These are phyloP conservation scores for Noctua janthe DNA, from an alignment of 2,888 invertebrate species.

Conservation along the genomic window DNA sequence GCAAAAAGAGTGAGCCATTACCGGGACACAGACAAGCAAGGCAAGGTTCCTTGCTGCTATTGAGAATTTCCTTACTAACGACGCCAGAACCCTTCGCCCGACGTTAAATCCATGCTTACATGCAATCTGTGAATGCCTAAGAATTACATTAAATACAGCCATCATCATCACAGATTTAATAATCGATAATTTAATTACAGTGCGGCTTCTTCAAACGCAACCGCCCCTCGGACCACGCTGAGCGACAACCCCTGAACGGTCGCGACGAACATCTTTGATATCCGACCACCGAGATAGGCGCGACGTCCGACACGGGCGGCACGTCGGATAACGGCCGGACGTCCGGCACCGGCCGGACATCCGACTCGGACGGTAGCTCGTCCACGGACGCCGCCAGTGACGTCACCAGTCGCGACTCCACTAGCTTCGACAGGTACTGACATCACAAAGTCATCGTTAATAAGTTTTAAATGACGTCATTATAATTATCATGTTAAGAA, in stretches of 20 bases:
- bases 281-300: conserved; percentile 80
- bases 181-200: conserved; percentile 84
- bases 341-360: conserved; percentile 66
- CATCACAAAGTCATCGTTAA: conserved; percentile 68
- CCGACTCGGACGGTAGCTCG: conserved; percentile 73
- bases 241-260: conserved; percentile 95
- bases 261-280: conserved; percentile 95
- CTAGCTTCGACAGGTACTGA: conserved; percentile 86
- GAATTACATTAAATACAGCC: background rate
- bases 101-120: background rate
- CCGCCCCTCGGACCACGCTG: conserved; percentile 95
- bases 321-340: conserved; percentile 70
- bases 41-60: background rate
- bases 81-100: background rate
- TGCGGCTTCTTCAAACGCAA: conserved; percentile 98
- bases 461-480: conserved; percentile 67
- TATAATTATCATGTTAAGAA: background rate
- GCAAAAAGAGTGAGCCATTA: background rate
- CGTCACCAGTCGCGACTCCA: conserved; percentile 86
- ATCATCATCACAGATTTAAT: background rate
- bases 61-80: background rate
- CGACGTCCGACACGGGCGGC: conserved; percentile 77
- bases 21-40: background rate
- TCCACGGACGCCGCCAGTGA: conserved; percentile 87
- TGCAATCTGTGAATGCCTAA: background rate